These are phyloP conservation scores for Plectus sambesii DNA, from an alignment of 1,140 invertebrate genomes.

Conservation along the genomic window DNA sequence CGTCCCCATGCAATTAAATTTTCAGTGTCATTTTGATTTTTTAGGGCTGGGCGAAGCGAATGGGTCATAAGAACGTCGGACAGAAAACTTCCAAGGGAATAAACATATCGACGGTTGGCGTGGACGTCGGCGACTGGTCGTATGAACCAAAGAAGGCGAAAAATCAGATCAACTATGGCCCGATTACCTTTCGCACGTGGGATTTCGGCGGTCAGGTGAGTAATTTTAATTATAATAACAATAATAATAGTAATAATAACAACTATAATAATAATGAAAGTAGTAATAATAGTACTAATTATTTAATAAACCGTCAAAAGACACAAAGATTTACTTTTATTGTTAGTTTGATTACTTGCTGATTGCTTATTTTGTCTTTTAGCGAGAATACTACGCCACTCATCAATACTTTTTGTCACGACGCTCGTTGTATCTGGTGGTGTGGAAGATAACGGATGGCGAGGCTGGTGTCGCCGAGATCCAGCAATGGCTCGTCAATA, in stretches of 20 bases:
- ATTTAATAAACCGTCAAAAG: no score
- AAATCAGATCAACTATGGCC: conserved; percentile 62
- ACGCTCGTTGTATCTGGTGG: conserved; percentile 81
- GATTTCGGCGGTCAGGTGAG: conserved; percentile 87
- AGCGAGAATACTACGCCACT: conserved; percentile 83
- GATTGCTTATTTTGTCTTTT: conserved; percentile 7
- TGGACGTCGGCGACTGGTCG: conserved; percentile 87
- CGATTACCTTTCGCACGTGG: conserved; percentile 93
- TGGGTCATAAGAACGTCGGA: conserved; percentile 73
- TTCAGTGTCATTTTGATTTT: conserved; percentile 28
- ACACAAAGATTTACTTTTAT: no score
- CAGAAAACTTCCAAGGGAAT: conserved; percentile 61
- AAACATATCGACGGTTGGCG: conserved; percentile 87
- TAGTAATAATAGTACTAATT: no score
- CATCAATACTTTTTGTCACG: conserved; percentile 97
- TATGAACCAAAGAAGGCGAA: conserved; percentile 65
- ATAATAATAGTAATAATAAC: conserved; percentile 19
- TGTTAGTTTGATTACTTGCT: no score
- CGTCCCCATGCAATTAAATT: conserved; percentile 1
- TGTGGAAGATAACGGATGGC: conserved; percentile 87
- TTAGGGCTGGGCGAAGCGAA: conserved; percentile 79
- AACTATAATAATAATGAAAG: not conserved
- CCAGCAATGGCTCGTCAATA: conserved; percentile 85
- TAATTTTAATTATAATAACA: conserved; percentile 16
- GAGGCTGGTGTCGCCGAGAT: conserved; percentile 77